Evolutionary conservation across 1,140 invertebrate genomes (phyloP), one percentile per base, ranked within the genome.

Genomic region (Drosophila quadrilineata): DNA sequence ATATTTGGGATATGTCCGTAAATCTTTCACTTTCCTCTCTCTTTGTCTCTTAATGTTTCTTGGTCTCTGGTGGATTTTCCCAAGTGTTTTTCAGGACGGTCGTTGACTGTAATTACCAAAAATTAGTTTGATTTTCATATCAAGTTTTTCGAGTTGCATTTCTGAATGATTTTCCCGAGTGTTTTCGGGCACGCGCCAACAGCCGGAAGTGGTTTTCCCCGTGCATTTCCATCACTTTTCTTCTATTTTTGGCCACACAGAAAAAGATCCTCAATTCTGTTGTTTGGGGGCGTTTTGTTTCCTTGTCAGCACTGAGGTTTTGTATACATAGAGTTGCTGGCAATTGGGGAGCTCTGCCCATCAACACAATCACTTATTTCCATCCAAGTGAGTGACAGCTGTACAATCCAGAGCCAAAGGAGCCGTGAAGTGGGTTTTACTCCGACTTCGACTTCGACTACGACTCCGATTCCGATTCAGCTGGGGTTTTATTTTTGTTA

Each of bases 351-450:
- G 62, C 56, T 58, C 69, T 50, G 40, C 43, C 65, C 69, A 77
- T 84, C 79, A 85, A 77, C 79, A 77, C 79, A 85, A 74, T 85
- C 80, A 75, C 70, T 85, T 85, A 85, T 74, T 74, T 64, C 69
- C 40, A 84, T 59, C 54, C 62, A 50, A 80, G 9, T 70, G 73
- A 77, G n/a, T 77, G 77, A 82, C 77, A 82, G 77, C 77, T 82
- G 77, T 62, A 8, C 21, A n/a, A n/a, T n/a, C n/a, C n/a, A n/a
- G n/a, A n/a, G n/a, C n/a, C n/a, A n/a, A n/a, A 22, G 43, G 43
- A 49, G 56, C 29, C 36, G 50, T 46, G 54, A 60, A 58, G 38
- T 79, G 46, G 50, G 57, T 49, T 73, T 52, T 43, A 38, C 38
- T 53, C 53, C 49, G 73, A n/a, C n/a, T n/a, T n/a, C n/a, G n/a